Evolutionary conservation across 2,888 invertebrate species (phyloP).

Genomic region (Hydrotaea cyrtoneurina): DNA sequence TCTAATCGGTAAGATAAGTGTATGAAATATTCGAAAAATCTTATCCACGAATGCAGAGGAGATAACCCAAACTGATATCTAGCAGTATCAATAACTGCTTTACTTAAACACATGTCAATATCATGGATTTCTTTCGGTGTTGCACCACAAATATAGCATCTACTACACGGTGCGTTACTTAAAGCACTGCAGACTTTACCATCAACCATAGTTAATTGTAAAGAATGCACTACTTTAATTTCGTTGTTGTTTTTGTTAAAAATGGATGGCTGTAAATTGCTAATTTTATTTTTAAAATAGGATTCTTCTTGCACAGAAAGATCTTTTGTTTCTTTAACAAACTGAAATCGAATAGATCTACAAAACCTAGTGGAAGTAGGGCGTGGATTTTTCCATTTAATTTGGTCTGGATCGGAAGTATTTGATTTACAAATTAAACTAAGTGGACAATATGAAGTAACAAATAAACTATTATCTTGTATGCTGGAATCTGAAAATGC

Average conservation of each 20-base stretch:
- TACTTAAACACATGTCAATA: slow-evolving; percentile 20
- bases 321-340: neutral
- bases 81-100: slow-evolving; percentile 21
- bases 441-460: slow-evolving; percentile 46
- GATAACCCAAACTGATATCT: slow-evolving; percentile 12
- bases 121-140: neutral
- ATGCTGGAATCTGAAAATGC: slow-evolving; percentile 38
- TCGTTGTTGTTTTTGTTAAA: no score
- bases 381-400: neutral
- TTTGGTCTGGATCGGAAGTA: no score
- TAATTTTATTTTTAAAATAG: no score
- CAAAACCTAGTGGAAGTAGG: neutral
- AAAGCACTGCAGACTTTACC: neutral
- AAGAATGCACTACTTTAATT: slow-evolving; percentile 1
- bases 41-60: no score
- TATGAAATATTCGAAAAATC: neutral
- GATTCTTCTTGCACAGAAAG: neutral
- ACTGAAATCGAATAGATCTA: no score
- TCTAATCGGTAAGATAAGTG: neutral
- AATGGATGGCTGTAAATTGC: no score
- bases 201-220: slow-evolving; percentile 14
- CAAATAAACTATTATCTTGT: slow-evolving; percentile 54
- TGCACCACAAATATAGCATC: no score
- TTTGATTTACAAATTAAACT: no score
- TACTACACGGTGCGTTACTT: no score